These are phyloP conservation scores for Oxyscelio sp. DNA, from an alignment of 2,888 invertebrate genomes.

Conservation along the genomic window DNA sequence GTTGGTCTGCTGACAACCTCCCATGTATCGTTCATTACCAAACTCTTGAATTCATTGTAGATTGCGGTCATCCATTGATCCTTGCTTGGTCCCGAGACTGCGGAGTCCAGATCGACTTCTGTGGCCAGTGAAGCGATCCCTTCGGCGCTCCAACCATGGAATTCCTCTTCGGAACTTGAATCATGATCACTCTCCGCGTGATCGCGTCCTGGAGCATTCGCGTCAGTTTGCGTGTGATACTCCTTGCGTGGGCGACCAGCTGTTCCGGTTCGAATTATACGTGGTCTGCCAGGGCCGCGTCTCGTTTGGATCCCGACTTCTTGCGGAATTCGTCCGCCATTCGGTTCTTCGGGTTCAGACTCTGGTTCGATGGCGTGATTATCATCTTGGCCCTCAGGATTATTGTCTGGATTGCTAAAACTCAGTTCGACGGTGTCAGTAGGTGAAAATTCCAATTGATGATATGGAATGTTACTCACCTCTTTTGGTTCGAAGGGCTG, in stretches of 20 bases:
- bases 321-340: neutral
- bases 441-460: neutral
- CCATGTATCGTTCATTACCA: slow-evolving; percentile 59
- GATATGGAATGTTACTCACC: neutral
- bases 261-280: neutral
- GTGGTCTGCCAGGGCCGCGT: neutral
- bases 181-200: too few relatives aligned
- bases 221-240: neutral
- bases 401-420: neutral
- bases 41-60: slow-evolving; percentile 34
- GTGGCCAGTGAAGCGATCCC: neutral
- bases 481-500: too few relatives aligned
- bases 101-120: slow-evolving; percentile 29
- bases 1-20: slow-evolving; percentile 44
- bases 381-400: neutral
- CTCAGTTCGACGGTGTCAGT: neutral
- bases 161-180: too few relatives aligned
- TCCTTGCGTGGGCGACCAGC: neutral
- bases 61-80: slow-evolving; percentile 57
- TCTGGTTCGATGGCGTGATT: too few relatives aligned
- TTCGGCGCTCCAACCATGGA: neutral
- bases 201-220: too few relatives aligned
- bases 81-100: slow-evolving; percentile 38
- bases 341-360: neutral
- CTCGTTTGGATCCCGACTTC: neutral